These are phyloP conservation scores for Rattus rattus DNA, from an alignment of 2,113 vertebrate genomes.

Conservation along the genomic window DNA sequence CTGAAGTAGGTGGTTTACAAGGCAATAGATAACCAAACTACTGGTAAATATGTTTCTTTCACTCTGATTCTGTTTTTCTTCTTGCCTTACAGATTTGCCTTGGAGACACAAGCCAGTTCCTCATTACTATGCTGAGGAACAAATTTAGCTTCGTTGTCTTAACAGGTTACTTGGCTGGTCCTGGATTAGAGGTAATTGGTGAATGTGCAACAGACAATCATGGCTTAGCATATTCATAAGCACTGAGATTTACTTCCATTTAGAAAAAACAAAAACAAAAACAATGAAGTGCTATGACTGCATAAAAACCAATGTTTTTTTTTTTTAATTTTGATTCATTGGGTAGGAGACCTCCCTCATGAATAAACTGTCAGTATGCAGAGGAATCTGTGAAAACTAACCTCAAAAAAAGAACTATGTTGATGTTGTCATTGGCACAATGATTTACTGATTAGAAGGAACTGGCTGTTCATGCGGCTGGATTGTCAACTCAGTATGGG, in stretches of 20 bases:
- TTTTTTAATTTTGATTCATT: neutral
- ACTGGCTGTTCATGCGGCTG: constrained; percentile 27
- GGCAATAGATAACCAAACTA: neutral
- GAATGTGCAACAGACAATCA: neutral
- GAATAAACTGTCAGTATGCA: neutral
- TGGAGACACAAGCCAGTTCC: neutral
- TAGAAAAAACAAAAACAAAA: neutral
- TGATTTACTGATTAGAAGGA: constrained; percentile 65
- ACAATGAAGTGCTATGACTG: neutral
- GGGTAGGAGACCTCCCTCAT: neutral
- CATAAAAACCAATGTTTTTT: neutral
- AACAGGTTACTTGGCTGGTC: neutral
- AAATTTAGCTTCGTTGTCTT: neutral
- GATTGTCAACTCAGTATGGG: constrained; percentile 60
- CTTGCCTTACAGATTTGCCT: neutral
- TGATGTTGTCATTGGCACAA: constrained; percentile 49
- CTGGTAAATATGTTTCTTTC: neutral
- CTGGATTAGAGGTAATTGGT: neutral
- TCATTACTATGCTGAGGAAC: neutral
- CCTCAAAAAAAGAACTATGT: neutral
- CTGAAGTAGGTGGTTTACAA: neutral
- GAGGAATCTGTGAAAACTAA: constrained; percentile 2
- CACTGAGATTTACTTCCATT: neutral
- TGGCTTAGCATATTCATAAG: constrained; percentile 22
- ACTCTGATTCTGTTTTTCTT: neutral